Evolutionary conservation across 2,797 vertebrate genomes (phyloP), one percentile per base, ranked within the genome.

Genomic region (Phataginus tricuspis): DNA sequence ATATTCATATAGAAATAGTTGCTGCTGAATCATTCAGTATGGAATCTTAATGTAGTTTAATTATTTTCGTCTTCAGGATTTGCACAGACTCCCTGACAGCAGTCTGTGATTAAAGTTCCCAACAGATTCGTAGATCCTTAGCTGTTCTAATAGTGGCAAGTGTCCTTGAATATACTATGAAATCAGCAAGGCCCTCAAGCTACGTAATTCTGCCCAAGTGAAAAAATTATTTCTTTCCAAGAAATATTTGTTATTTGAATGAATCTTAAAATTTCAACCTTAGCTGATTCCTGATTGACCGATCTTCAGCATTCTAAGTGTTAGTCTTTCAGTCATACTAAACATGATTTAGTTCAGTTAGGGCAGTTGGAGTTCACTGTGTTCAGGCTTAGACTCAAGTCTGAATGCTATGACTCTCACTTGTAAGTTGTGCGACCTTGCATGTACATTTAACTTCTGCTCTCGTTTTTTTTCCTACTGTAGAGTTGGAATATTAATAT

Each of bases 1-100:
- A 97, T 97, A 98, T 92, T 97, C 97, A 97, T 66, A 94, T 75
- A 98, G 96, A 94, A 98, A 96, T 98, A 96, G 80, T 96, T 88
- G 86, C 34, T 96, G 93, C 98, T 98, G 97, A 98, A 96, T 91
- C 97, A 97, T 93, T 98, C 96, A 96, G 94, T 93, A 95, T 90
- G 64, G 97, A 98, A 96, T 97, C 96, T 95, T 98, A 98, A 92
- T 96, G 92, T 34, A 93, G 75, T 93, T 97, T 97, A 98, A 98
- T 97, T 98, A 96, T 96, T 97, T 97, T 98, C 97, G 82, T 96
- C 95, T 85, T 96, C 83, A 94, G 92, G 82, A 96, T 95, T 96
- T 97, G 89, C 84, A 94, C 66, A 94, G 97, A 93, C 69, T 94
- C 34, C 87, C 96, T 96, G 89, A 94, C 97, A 97, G 83, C 92